Percentiles rank a stretch among this genome's conserved stretches.
phyloP scores from a whole-genome alignment of 2,888 invertebrate genomes.

The Resseliella maxima region DNA sequence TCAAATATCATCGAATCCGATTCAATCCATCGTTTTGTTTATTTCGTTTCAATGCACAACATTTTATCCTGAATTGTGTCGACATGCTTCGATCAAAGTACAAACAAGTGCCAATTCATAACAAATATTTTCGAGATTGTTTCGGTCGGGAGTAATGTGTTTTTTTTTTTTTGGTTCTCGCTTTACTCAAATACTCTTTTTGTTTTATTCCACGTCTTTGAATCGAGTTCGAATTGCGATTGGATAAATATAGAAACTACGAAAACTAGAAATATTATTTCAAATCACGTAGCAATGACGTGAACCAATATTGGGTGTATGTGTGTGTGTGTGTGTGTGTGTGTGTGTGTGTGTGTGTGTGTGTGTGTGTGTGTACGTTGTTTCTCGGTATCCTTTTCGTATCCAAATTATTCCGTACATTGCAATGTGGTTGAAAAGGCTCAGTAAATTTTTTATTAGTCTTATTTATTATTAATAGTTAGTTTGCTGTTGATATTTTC shows the following conservation, averaged over 20 bases:
- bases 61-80: not conserved
- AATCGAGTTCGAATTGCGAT: not conserved
- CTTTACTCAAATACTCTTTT: not conserved
- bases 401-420: not conserved
- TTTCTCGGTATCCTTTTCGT: not conserved
- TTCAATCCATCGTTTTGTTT: slow-evolving; percentile 16
- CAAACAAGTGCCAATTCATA: not conserved
- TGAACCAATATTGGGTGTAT: slow-evolving; percentile 5
- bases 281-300: slow-evolving; percentile 37
- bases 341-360: no score
- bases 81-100: slow-evolving; percentile 1
- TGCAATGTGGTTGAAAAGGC: not conserved
- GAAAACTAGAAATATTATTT: not conserved
- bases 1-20: not conserved
- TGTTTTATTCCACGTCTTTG: not conserved
- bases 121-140: not conserved
- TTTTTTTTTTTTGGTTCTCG: not conserved
- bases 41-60: not conserved
- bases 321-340: no score
- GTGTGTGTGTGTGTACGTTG: no score
- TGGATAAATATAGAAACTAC: slow-evolving; percentile 38
- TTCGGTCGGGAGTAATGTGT: no score
- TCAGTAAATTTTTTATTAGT: not conserved
- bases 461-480: not conserved
- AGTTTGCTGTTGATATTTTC: not conserved